Base-by-base conservation (phyloP, 2,797 vertebrate species). In the Anguilla obscura region DNA sequence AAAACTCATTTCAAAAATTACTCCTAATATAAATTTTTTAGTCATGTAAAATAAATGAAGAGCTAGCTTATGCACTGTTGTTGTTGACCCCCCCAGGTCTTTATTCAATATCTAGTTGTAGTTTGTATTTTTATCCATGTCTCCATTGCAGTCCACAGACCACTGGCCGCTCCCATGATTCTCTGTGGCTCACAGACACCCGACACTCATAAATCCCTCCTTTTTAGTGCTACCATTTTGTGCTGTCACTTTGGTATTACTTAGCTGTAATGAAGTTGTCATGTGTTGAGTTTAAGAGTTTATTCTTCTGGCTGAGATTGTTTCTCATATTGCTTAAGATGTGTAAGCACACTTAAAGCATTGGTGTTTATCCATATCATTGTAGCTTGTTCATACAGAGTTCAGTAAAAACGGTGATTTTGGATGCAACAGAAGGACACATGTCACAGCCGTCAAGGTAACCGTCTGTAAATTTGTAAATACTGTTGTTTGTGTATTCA, bases 231-330 rank as follows among this genome's bases (percentile, higher is more conserved):
- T 95, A 91, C 90, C 12, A 91, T 95, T 92, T 92, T 12, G 94
- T 96, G 94, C 91, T 93, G 93, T 63, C 30, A 52, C 54, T 63
- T 94, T 96, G 94, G 92, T 93, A 92, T 93, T 3, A 92, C 96
- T 92, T 91, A 92, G 91, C 91, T 85, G 86, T 90, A 89, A 92
- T 95, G 91, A 92, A 86, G 74, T 69, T 90, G 93, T 94, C 89
- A 89, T 36, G 52, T 90, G 86, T 45, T 76, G 87, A 87, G 86
- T 66, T 74, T 58, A 74, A 63, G 60, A 86, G 36, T 66, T 60
- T 24, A 18, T 24, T 48, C 63, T 27, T 36, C 84, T 85, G 69
- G 87, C 58, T 88, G 85, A 80, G 92, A 76, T 89, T 89, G 87
- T 90, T 54, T 85, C 2, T 36, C 85, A 33, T 24, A 18, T 30